Evolutionary conservation across 1,140 invertebrate species (phyloP), one percentile per base, ranked within the genome.

Genomic region (Zaprionus davidi): DNA sequence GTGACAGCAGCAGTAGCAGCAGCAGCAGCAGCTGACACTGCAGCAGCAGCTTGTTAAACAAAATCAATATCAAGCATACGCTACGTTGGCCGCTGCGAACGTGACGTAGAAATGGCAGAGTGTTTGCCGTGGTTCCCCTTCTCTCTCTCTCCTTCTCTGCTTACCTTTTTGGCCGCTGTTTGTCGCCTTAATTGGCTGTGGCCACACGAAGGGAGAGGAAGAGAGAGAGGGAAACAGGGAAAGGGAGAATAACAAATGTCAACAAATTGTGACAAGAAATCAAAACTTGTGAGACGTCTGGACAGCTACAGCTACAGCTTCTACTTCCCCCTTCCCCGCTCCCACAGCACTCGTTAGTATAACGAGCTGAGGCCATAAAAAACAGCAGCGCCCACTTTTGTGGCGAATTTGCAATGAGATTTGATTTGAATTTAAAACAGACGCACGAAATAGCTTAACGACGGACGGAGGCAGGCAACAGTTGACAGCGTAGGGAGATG

Each of bases 351-450:
- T 79, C 64, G 65, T 83, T 77, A 72, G 46, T 44, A 58, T 75
- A 83, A 87, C 76, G 73, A 87, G 76, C 82, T 36, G 9, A 20
- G 7, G 26, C 28, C 63, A 67, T 67, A 51, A 46, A 67, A 65
- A 63, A 41, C n/a, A 49, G 58, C 41, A 56, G 15, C 53, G 41
- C 17, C 49, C 63, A 60, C 24, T 75, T 66, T 71, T 87, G 73
- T 70, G 68, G 74, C 64, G 78, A 91, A 91, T 87, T 84, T 84
- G 75, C 83, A 78, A 82, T 83, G 76, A 87, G 86, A 84, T 91
- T 91, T 84, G 83, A 91, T 91, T 91, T 88, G 87, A 91, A 91
- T 87, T 88, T 91, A 84, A 91, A 91, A 83, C 76, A 88, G 83
- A 73, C 56, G 34, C 70, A 71, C 62, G 57, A 71, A 78, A 76